A percentile compares a stretch with the other conserved stretches of the same genome.
Evolutionary conservation across 2,113 vertebrate species (phyloP).

Genomic region (Setophaga petechia): DNA sequence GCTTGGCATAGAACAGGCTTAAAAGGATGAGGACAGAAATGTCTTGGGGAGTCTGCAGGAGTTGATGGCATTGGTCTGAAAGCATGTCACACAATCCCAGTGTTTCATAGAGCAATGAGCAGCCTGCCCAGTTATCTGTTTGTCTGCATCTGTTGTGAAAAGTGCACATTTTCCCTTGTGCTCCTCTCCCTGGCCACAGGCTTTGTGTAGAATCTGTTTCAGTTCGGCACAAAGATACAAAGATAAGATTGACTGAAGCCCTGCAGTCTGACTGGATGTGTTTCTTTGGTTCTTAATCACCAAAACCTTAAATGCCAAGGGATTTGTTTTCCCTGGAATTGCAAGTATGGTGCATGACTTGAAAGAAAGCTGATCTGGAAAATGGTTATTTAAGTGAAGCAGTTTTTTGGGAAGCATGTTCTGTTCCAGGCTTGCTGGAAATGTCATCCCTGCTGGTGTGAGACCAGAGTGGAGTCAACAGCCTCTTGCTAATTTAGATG

Average conservation of each 20-base stretch:
- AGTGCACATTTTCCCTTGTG: not conserved
- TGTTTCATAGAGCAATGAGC: not conserved
- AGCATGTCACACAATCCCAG: too few relatives aligned
- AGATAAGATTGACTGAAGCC: not conserved
- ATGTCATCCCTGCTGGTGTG: not conserved
- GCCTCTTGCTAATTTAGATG: not conserved
- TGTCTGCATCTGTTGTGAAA: not conserved
- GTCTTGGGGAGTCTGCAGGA: not conserved
- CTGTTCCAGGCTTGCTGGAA: not conserved
- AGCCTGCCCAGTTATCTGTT: not conserved
- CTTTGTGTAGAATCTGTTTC: not conserved
- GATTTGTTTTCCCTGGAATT: not conserved
- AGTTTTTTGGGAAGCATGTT: not conserved
- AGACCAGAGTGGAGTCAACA: not conserved
- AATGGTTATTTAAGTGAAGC: not conserved
- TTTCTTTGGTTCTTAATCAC: not conserved
- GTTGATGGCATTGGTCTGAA: not conserved
- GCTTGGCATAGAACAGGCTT: not conserved
- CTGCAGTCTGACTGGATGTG: not conserved
- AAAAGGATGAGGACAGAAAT: not conserved
- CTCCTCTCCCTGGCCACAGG: not conserved
- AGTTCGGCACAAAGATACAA: not conserved
- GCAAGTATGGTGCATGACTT: not conserved
- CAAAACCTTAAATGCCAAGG: not conserved
- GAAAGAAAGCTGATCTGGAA: not conserved